These are phyloP conservation scores for Meiosimyza decipiens DNA, from an alignment of 2,888 invertebrate genomes.

Conservation along the genomic window DNA sequence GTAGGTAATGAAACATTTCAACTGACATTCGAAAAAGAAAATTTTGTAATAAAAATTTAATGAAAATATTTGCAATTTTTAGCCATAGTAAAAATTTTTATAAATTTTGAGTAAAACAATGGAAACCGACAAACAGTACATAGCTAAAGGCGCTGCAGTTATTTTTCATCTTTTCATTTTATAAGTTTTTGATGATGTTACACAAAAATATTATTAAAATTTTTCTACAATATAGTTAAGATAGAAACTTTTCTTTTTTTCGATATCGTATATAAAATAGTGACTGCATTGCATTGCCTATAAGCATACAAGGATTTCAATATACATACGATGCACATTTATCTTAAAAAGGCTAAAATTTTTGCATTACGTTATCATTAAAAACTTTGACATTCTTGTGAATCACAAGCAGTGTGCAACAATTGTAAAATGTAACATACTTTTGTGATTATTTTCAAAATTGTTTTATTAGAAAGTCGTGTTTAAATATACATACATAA, in stretches of 20 bases:
- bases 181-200: no score
- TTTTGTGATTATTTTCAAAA: constrained; percentile 27
- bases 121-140: constrained; percentile 1
- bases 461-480: constrained; percentile 9
- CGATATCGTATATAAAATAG: no score
- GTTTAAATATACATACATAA: constrained; percentile 13
- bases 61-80: constrained; percentile 19
- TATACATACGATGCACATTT: constrained; percentile 3
- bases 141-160: no score
- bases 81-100: constrained; percentile 28
- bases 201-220: no score
- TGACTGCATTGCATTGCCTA: no score
- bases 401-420: constrained; percentile 1
- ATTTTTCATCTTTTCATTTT: no score
- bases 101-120: constrained; percentile 20
- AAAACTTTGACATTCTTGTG: neutral
- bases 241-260: no score
- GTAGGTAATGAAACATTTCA: constrained; percentile 4
- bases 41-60: constrained; percentile 14
- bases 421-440: neutral
- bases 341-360: neutral
- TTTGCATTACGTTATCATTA: neutral
- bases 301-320: no score
- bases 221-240: no score
- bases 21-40: constrained; percentile 9